Evolutionary conservation across 2,113 vertebrate genomes (phyloP), one percentile per base, ranked within the genome.

Genomic region (Rafetus swinhoei): DNA sequence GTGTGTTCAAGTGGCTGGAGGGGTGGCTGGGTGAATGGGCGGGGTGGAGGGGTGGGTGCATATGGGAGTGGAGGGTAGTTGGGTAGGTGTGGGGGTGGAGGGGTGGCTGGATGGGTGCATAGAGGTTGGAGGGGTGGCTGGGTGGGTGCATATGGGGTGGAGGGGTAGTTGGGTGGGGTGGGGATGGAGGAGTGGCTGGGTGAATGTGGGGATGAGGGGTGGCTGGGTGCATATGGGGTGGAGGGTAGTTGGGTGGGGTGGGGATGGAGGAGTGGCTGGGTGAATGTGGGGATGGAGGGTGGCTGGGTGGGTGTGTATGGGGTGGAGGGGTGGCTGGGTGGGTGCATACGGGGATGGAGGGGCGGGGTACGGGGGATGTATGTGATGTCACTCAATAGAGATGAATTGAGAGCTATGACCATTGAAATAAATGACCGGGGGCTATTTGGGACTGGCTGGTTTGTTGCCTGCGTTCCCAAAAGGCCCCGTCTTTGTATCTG

Each of bases 161-260:
- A 3, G 56, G 8, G 21, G 21, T 24, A 7, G 21, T 6, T 57
- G 56, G 21, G 19, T 22, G 21, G 21, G 21, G 13, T 5, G 94
- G 91, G 81, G 45, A 79, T 56, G 29, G 54, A 83, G 90, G 96
- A 95, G 91, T 74, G 90, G 95, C 80, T 88, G 80, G 62, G 81
- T 7, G 81, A 2, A 88, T 84, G 89, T 82, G 84, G 88, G 89
- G 90, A 5, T 2, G 87, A 72, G 1, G 87, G 55, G 45, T 81
- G 90, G 92, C 52, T 56, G 27, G 93, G 54, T 18, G 79, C 82
- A 55, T 18, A 16, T 32, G 1, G 21, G 88, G 91, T 95, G 93
- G 87, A 95, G 97, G 89, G 96, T 94, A 93, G 96, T 91, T 93
- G 32, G 52, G 81, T 90, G 3, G n/a, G n/a, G n/a, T n/a, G n/a